Evolutionary conservation across 1,140 invertebrate genomes (phyloP).

Genomic region (Patella vulgata): DNA sequence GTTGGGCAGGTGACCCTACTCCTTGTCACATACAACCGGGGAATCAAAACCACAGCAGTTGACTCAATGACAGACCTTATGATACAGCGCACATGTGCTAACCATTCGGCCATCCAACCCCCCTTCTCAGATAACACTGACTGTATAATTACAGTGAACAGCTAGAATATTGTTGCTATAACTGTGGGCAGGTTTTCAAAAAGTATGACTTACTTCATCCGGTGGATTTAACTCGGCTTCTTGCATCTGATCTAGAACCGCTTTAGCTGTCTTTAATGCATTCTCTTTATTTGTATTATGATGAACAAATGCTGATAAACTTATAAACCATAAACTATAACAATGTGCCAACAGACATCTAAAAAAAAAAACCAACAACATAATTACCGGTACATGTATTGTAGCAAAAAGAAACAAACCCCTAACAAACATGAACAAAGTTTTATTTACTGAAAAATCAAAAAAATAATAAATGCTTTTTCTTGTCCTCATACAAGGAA

Average conservation of each 20-base stretch:
- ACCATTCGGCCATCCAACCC: no score
- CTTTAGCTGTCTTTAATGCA: slow-evolving; percentile 85
- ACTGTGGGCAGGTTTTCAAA: no score
- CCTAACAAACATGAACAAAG: slow-evolving; percentile 1
- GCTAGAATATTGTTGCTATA: no score
- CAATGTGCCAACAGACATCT: slow-evolving; percentile 70
- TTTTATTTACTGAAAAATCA: slow-evolving; percentile 1
- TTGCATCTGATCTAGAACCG: slow-evolving; percentile 86
- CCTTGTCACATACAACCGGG: no score
- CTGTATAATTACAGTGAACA: no score
- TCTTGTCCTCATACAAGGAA: no score
- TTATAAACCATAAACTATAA: slow-evolving; percentile 95
- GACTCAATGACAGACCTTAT: no score
- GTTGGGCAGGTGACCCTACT: no score
- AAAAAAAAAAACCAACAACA: slow-evolving; percentile 13
- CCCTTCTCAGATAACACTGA: no score
- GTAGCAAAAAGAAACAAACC: slow-evolving; percentile 2
- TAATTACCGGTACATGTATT: background rate
- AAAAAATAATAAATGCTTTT: no score
- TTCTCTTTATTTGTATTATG: slow-evolving; percentile 74
- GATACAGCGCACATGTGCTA: no score
- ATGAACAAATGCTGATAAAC: slow-evolving; percentile 83
- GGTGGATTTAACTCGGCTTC: slow-evolving; percentile 81
- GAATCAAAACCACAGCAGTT: no score
- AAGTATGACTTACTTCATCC: slow-evolving; percentile 83